Evolutionary conservation across 2,797 vertebrate species (phyloP), one percentile per base, ranked within the genome.

Genomic region (Bucorvus abyssinicus): DNA sequence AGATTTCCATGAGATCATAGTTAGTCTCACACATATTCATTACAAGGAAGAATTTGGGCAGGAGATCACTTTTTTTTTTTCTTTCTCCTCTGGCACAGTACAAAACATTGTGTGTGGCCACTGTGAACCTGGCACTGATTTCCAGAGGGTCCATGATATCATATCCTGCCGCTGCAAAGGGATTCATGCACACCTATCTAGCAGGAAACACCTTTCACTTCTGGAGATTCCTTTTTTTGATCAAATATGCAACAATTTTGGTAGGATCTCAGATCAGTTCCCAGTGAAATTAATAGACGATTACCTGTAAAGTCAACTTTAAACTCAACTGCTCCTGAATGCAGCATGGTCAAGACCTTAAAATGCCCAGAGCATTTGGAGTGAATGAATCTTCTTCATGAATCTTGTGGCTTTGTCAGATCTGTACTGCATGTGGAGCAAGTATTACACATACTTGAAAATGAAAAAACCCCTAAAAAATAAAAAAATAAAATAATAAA

Each of bases 1-100:
- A 94, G 38, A 89, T 94, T 88, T 96, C 76, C 53, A 80, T 89
- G 76, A 94, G 89, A 88, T 86, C 82, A 90, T 60, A 90, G 77
- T 70, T 91, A 82, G 78, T 95, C 91, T 92, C 89, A 93, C 87
- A 94, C 70, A 80, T 96, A 93, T 81, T 93, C 52, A 94, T 96
- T 96, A 95, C 73, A 86, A 86, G 60, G 74, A 95, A 92, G 73
- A 95, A 88, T 88, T 91, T 78, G 78, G 40, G n/a, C 59, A 93
- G 53, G 34, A 93, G 42, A 80, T 78, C 6, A 10, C 18, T 57
- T 77, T 44, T n/a, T 77, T 44, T n/a, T 30, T 49, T 18, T 2
- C 6, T 49, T 60, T 75, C 34, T 85, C 27, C 45, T 91, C 70
- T 90, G 73, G 49, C 77, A 76, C 52, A 82, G 29, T 45, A 84